A percentile compares a stretch with the other conserved stretches of the same genome.
Conservation (phyloP, 2,888 invertebrate genomes). For the Philereme transversata region DNA sequence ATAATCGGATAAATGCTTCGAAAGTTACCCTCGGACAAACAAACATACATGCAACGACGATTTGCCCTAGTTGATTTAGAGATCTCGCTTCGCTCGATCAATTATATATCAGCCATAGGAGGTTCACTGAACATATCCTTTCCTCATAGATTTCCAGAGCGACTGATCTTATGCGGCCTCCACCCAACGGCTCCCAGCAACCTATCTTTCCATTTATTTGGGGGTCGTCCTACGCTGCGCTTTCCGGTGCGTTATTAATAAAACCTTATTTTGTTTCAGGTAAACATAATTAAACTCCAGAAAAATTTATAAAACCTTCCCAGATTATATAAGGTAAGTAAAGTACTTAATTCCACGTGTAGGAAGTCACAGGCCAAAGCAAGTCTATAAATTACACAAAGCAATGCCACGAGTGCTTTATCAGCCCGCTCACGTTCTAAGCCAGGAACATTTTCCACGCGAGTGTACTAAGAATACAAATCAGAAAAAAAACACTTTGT, state of each 20-base stretch:
- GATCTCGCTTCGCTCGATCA: too few relatives aligned
- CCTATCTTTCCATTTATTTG: too few relatives aligned
- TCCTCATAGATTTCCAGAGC: too few relatives aligned
- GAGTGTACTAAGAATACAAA: constrained; percentile 32
- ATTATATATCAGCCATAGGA: too few relatives aligned
- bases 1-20: too few relatives aligned
- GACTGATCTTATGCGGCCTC: too few relatives aligned
- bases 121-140: too few relatives aligned
- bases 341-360: constrained; percentile 13
- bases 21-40: too few relatives aligned
- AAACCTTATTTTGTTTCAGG: constrained; percentile 6
- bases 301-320: not conserved
- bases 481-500: constrained; percentile 26
- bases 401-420: constrained; percentile 25
- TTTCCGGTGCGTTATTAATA: not conserved
- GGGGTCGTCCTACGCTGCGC: too few relatives aligned
- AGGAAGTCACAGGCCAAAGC: constrained; percentile 15
- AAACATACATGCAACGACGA: too few relatives aligned
- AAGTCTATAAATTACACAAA: constrained; percentile 21
- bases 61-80: too few relatives aligned
- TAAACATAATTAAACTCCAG: not conserved
- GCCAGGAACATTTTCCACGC: constrained; percentile 36
- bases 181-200: too few relatives aligned
- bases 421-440: constrained; percentile 25
- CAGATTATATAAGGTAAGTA: not conserved